Evolutionary conservation across 2,113 vertebrate genomes (phyloP), one percentile per base, ranked within the genome.

Genomic region (Tenrec ecaudatus): DNA sequence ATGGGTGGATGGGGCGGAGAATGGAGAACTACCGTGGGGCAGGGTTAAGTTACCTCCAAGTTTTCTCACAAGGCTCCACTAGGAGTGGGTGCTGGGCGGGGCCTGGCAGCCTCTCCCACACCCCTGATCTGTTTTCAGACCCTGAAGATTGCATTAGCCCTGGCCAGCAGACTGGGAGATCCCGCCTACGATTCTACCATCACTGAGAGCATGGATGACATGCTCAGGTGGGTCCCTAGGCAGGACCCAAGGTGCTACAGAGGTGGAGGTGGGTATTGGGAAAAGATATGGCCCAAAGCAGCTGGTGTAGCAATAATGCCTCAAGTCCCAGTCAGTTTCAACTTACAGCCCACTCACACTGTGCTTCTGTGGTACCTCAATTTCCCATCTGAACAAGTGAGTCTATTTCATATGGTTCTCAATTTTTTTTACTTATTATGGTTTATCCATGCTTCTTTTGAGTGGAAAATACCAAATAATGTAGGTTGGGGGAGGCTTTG

Each of bases 141-240:
- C 66, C 95, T 99, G 95, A 99, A 99, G 98, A 99, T 99, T 62
- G 98, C 99, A 29, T 96, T 99, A 97, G 99, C 97, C 60, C 96
- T 99, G 83, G 98, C 98, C 2, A 99, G 99, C 97, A 98, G 96
- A 94, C 98, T 99, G 71, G 99, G 99, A 94, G 99, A 99, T 97
- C 98, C 99, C 4, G 95, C 97, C 95, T 98, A 97, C 82, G 98
- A 99, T n/a, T 15, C 97, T 31, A 98, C 99, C 0, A 81, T 99
- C 85, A 95, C 97, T 75, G 98, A 98, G 27, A 94, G 96, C 80
- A 98, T 98, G 75, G 96, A 98, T 80, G 98, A 98, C 96, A 99
- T 99, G 99, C 91, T 99, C 89, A 99, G 99, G 99, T 99, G 98
- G 94, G 97, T 97, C 82, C 82, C 23, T 62, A 73, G 71, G 43